A percentile compares a stretch with the other conserved stretches of the same genome.
phyloP scores from a whole-genome alignment of 92 coral and sea anemone genomes.

The Porites lobata region DNA sequence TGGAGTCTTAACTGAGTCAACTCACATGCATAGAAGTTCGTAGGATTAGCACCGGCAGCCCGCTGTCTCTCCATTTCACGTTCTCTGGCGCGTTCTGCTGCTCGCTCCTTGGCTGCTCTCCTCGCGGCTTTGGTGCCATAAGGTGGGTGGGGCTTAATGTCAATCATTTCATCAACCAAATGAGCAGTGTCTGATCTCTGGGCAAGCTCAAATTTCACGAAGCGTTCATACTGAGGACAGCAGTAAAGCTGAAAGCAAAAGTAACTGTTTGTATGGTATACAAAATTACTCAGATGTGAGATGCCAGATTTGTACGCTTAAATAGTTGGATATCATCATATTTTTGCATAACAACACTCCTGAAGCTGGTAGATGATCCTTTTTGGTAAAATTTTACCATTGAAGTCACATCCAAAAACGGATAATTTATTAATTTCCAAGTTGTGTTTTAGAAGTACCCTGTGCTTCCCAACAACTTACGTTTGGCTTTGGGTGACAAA shows the following conservation, averaged over 20 bases:
- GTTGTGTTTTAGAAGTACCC: no score
- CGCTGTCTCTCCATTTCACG: conserved; percentile 96
- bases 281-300: background rate
- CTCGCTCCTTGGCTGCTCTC: conserved; percentile 97
- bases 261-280: no score
- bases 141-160: conserved; percentile 97
- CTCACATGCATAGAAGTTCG: conserved; percentile 97
- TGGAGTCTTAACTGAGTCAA: no score
- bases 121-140: conserved; percentile 99
- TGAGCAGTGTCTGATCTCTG: conserved; percentile 86
- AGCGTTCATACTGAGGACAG: conserved; percentile 85
- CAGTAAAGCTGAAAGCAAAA: conserved; percentile 74
- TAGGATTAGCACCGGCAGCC: conserved; percentile 91
- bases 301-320: background rate
- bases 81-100: conserved; percentile 97
- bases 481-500: no score
- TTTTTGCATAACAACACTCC: no score
- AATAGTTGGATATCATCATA: no score
- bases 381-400: no score
- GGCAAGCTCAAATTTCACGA: conserved; percentile 80
- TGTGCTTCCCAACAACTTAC: no score
- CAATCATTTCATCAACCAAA: conserved; percentile 89
- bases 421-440: no score
- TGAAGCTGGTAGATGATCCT: no score
- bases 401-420: no score